Percentiles rank a stretch among this genome's conserved stretches.
These are phyloP conservation scores for Gallinago media DNA, from an alignment of 2,113 vertebrate species.

Conservation along the genomic window DNA sequence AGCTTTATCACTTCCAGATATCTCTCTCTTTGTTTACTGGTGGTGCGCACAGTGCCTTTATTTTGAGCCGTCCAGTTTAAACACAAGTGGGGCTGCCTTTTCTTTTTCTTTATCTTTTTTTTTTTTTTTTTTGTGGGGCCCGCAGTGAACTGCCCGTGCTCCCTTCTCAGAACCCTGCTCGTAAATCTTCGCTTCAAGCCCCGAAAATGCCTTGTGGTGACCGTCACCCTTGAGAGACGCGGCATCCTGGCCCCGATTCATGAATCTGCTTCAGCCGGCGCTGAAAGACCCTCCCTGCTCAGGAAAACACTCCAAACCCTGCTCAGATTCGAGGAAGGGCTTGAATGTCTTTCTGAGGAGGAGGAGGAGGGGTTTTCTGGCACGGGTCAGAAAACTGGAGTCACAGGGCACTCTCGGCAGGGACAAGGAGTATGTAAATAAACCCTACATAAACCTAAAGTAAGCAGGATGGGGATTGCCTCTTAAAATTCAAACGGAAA, in stretches of 20 bases:
- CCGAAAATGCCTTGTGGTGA: conserved; percentile 60
- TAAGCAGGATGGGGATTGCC: conserved; percentile 23
- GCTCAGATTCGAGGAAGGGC: not conserved
- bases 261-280: conserved; percentile 22
- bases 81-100: conserved; percentile 23
- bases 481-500: not conserved
- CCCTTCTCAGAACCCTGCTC: conserved; percentile 40
- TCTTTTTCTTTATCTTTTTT: not conserved
- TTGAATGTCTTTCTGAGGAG: not conserved
- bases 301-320: not conserved
- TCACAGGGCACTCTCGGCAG: not conserved
- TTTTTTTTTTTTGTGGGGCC: not conserved
- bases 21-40: conserved; percentile 70
- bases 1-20: conserved; percentile 80
- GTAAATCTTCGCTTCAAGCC: conserved; percentile 48
- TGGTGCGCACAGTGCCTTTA: conserved; percentile 48
- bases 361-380: not conserved
- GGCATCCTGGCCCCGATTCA: not conserved
- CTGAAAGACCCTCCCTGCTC: not conserved
- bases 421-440: conserved; percentile 18
- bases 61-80: conserved; percentile 73
- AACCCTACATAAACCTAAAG: conserved; percentile 41
- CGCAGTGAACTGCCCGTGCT: conserved; percentile 43
- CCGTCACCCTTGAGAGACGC: conserved; percentile 57
- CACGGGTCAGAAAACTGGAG: conserved; percentile 27